phyloP scores from a whole-genome alignment of 1,140 invertebrate genomes.

The Trypoxylus dichotomus region DNA sequence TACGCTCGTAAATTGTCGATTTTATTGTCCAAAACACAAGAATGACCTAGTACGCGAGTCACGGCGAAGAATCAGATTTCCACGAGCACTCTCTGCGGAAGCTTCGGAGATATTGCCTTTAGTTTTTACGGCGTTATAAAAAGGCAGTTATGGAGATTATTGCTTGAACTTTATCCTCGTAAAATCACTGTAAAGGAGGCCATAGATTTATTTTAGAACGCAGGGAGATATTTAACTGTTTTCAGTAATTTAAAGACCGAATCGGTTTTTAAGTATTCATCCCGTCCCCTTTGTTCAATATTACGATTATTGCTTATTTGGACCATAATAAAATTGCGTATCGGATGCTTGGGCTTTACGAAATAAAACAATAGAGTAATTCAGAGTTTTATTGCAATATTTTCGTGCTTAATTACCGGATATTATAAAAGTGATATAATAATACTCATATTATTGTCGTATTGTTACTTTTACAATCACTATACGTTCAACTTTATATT shows the following conservation, averaged over 20 bases:
- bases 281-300: neutral
- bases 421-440: too few relatives aligned
- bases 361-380: neutral
- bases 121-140: conserved; percentile 21
- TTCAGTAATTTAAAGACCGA: neutral
- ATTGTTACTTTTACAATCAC: too few relatives aligned
- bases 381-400: neutral
- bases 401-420: neutral
- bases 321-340: too few relatives aligned
- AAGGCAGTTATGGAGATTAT: conserved; percentile 21
- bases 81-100: neutral
- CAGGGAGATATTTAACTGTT: neutral
- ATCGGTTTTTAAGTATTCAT: neutral
- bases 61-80: conserved; percentile 15
- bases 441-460: too few relatives aligned
- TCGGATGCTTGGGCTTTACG: neutral
- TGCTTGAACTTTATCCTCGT: conserved; percentile 16
- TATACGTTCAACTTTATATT: too few relatives aligned
- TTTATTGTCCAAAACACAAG: conserved; percentile 24
- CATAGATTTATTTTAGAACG: conserved; percentile 16
- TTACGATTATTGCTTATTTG: too few relatives aligned
- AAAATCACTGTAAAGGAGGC: conserved; percentile 16
- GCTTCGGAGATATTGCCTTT: neutral
- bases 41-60: conserved; percentile 10
- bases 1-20: conserved; percentile 11